Evolutionary conservation across 2,113 vertebrate genomes (phyloP).

Genomic region (Leuciscus idus): DNA sequence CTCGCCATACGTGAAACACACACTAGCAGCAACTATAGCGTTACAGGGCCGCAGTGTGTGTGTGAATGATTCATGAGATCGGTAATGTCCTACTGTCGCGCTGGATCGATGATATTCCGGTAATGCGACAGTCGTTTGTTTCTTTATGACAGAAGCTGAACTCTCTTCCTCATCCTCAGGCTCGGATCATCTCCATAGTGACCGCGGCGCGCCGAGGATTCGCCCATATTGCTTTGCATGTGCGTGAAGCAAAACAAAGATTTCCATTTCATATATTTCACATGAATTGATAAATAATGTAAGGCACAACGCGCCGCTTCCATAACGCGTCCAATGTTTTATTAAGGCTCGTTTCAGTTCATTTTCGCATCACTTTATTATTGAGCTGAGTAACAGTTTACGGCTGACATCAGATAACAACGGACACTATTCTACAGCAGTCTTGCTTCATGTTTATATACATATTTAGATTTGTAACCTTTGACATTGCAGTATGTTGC

Average conservation of each 20-base stretch:
- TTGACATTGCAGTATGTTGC: no score
- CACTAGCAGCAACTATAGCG: background rate
- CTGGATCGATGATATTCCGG: constrained; percentile 36
- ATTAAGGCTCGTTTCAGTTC: background rate
- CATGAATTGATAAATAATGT: background rate
- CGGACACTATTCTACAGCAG: no score
- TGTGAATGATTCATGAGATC: constrained; percentile 49
- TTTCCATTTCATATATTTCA: background rate
- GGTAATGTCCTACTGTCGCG: constrained; percentile 39
- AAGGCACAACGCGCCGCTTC: background rate
- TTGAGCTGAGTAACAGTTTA: no score
- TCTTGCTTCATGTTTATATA: no score
- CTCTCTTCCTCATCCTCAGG: background rate
- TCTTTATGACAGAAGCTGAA: background rate
- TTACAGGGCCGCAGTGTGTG: background rate
- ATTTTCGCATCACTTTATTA: background rate
- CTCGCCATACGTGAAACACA: background rate
- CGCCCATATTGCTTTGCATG: no score
- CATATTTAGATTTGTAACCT: no score
- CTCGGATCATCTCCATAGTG: constrained; percentile 8
- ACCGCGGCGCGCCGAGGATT: background rate
- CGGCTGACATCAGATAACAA: no score
- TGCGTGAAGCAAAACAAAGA: background rate
- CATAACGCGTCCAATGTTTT: background rate
- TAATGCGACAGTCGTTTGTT: constrained; percentile 44